A percentile compares a stretch with the other conserved stretches of the same genome.
Conservation (phyloP, 2,113 vertebrate genomes). For the Oplegnathus fasciatus region DNA sequence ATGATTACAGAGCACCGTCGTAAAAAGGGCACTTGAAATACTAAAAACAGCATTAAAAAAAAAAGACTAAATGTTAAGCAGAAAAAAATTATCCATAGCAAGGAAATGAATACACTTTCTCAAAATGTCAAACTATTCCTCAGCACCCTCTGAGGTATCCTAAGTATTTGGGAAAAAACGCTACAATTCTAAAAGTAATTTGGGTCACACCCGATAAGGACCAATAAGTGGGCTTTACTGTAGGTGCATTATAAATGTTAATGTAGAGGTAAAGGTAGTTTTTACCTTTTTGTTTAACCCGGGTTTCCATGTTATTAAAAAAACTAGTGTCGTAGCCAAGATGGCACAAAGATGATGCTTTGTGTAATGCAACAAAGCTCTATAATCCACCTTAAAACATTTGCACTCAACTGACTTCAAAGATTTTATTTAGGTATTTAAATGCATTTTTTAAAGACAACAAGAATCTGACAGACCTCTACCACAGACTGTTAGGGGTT, state of each 20-base stretch:
- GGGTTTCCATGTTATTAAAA: not conserved
- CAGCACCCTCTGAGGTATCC: not conserved
- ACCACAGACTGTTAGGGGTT: not conserved
- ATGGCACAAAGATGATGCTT: not conserved
- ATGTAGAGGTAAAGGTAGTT: too few relatives aligned
- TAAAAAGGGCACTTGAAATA: too few relatives aligned
- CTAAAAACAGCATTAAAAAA: too few relatives aligned
- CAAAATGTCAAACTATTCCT: too few relatives aligned
- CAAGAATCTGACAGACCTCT: not conserved
- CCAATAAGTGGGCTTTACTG: not conserved
- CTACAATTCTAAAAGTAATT: not conserved
- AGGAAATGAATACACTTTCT: not conserved
- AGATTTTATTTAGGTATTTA: not conserved
- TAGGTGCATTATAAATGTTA: not conserved
- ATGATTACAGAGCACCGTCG: too few relatives aligned
- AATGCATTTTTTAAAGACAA: not conserved
- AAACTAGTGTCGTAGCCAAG: not conserved
- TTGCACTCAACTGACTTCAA: not conserved
- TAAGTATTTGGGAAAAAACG: not conserved
- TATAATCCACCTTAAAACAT: not conserved
- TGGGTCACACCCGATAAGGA: not conserved
- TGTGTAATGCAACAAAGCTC: not conserved
- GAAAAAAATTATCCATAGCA: too few relatives aligned
- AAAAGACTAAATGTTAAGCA: too few relatives aligned
- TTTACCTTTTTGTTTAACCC: not conserved